A percentile compares a stretch with the other conserved stretches of the same genome.
These are phyloP conservation scores for Peromyscus attwateri DNA, from an alignment of 2,797 vertebrate species.

Conservation along the genomic window DNA sequence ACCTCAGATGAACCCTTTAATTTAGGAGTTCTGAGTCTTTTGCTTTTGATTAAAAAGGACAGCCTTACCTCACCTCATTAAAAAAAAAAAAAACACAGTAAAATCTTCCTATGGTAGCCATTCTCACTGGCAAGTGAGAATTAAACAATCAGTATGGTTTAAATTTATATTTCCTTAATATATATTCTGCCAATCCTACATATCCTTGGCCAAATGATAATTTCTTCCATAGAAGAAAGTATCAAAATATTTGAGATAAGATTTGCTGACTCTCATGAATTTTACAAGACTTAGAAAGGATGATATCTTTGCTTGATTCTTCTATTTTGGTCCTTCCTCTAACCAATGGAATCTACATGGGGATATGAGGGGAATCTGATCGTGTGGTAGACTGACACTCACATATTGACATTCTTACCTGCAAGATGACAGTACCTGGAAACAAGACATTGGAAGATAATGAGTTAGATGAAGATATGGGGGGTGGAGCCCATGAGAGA, in stretches of 20 bases:
- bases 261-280: neutral
- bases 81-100: conserved; percentile 34
- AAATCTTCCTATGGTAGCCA: conserved; percentile 79
- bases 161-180: neutral
- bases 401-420: neutral
- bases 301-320: neutral
- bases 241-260: conserved; percentile 10
- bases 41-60: conserved; percentile 74
- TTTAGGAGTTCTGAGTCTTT: conserved; percentile 61
- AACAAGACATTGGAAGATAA: neutral
- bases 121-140: neutral
- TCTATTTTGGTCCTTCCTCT: neutral
- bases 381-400: neutral
- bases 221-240: conserved; percentile 15
- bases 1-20: conserved; percentile 74
- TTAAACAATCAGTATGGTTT: neutral
- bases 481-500: neutral
- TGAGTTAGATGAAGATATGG: neutral
- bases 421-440: neutral
- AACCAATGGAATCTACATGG: neutral
- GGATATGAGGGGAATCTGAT: neutral
- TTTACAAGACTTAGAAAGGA: conserved; percentile 10
- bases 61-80: conserved; percentile 83
- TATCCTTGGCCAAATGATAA: neutral
- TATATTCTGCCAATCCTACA: neutral